Evolutionary conservation across 2,797 vertebrate genomes (phyloP).

Genomic region (Schizothorax lantsangensis): DNA sequence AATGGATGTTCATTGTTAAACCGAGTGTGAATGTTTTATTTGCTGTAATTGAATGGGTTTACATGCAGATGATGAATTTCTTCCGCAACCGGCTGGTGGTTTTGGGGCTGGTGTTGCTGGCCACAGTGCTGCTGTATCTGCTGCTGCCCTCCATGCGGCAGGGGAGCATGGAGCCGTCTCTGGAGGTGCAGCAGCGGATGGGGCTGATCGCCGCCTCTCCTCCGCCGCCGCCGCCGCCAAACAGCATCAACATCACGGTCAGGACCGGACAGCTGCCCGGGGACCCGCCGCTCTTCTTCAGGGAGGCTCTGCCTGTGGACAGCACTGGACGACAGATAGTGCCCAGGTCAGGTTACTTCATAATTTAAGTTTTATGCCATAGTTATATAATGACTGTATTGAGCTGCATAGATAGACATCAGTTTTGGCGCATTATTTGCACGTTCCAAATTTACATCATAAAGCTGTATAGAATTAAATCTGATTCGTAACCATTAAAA

Average conservation of each 20-base stretch:
- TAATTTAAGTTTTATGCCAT: background rate
- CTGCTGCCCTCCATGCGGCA: conserved; percentile 83
- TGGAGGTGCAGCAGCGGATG: conserved; percentile 77
- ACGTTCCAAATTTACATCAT: background rate
- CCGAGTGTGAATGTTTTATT: background rate
- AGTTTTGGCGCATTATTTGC: background rate
- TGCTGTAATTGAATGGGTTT: background rate
- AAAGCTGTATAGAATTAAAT: too few species aligned
- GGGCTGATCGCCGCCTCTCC: conserved; percentile 69
- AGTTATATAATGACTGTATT: too few species aligned
- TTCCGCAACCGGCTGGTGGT: conserved; percentile 84
- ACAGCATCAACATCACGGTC: conserved; percentile 77
- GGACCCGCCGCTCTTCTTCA: conserved; percentile 87
- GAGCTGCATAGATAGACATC: background rate
- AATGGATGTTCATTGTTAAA: background rate
- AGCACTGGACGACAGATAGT: conserved; percentile 72
- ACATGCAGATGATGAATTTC: conserved; percentile 76
- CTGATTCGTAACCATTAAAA: background rate
- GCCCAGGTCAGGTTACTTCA: conserved; percentile 77
- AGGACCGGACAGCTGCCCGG: conserved; percentile 82
- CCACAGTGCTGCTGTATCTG: conserved; percentile 86
- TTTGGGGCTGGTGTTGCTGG: conserved; percentile 83
- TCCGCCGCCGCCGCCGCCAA: conserved; percentile 56
- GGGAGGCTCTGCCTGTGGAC: conserved; percentile 83
- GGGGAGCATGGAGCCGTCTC: conserved; percentile 79